phyloP scores from a whole-genome alignment of 2,888 invertebrate species.

The Dioctria rufipes region DNA sequence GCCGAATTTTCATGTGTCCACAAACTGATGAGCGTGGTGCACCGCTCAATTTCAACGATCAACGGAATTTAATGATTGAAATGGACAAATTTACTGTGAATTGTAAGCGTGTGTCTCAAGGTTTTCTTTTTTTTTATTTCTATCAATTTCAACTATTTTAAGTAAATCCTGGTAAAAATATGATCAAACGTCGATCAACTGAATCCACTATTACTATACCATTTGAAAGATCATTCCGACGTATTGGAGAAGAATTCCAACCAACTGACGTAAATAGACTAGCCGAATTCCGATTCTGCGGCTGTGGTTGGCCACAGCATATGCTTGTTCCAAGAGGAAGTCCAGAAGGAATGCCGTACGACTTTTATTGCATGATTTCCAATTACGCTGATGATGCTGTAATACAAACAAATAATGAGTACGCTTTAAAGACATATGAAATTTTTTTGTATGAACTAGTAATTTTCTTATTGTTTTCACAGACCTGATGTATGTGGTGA shows the following conservation, averaged over 20 bases:
- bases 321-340: constrained; percentile 84
- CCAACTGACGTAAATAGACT: constrained; percentile 69
- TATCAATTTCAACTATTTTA: not conserved
- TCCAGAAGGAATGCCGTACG: constrained; percentile 77
- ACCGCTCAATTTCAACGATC: constrained; percentile 74
- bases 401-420: constrained; percentile 62
- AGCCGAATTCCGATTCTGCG: constrained; percentile 83
- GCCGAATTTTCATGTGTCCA: constrained; percentile 79
- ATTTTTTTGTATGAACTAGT: not conserved
- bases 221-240: constrained; percentile 85
- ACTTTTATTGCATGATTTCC: constrained; percentile 85
- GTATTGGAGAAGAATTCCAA: constrained; percentile 75
- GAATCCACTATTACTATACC: constrained; percentile 88
- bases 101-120: constrained; percentile 71
- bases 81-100: constrained; percentile 78
- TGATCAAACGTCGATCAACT: constrained; percentile 77
- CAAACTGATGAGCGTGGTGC: constrained; percentile 78
- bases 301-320: constrained; percentile 91
- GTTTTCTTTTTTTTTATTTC: too few relatives aligned
- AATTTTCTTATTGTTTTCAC: not conserved
- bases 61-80: constrained; percentile 77
- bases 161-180: constrained; percentile 81
- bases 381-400: constrained; percentile 78
- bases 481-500: constrained; percentile 73
- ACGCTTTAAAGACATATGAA: constrained; percentile 3